Evolutionary conservation across 2,113 vertebrate genomes (phyloP).

Genomic region (Bungarus multicinctus): DNA sequence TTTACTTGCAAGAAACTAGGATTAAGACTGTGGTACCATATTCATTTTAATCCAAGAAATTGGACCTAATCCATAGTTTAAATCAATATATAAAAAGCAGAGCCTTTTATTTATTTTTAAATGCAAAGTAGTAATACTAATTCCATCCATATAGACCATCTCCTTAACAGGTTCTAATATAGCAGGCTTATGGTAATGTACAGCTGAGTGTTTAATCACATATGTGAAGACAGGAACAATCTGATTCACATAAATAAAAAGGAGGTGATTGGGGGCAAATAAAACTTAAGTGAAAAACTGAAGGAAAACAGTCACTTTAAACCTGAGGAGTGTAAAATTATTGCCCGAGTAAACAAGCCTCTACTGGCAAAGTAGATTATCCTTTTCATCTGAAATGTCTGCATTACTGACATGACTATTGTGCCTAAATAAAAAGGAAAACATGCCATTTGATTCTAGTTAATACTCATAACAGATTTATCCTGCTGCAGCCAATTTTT

Average conservation of each 20-base stretch:
- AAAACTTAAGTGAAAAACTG: not conserved
- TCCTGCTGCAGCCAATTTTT: not conserved
- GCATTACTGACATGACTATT: fast-evolving
- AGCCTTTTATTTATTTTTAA: not conserved
- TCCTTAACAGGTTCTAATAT: not conserved
- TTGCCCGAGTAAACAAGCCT: not conserved
- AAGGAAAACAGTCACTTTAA: slow-evolving; percentile 1
- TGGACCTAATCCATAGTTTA: not conserved
- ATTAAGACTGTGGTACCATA: not conserved
- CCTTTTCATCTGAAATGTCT: not conserved
- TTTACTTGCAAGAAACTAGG: not conserved
- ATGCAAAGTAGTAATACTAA: not conserved
- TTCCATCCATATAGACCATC: not conserved
- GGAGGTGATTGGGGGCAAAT: not conserved
- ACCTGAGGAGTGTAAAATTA: not conserved
- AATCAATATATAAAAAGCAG: not conserved
- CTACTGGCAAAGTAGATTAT: not conserved
- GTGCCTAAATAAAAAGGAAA: fast-evolving
- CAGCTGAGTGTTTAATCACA: not conserved
- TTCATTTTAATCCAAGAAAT: not conserved
- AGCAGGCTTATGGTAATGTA: not conserved
- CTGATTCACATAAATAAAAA: not conserved
- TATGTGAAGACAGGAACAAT: not conserved
- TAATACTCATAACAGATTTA: not conserved
- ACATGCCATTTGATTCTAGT: fast-evolving